phyloP scores from a whole-genome alignment of 1,140 invertebrate species.

The Epicauta chinensis region DNA sequence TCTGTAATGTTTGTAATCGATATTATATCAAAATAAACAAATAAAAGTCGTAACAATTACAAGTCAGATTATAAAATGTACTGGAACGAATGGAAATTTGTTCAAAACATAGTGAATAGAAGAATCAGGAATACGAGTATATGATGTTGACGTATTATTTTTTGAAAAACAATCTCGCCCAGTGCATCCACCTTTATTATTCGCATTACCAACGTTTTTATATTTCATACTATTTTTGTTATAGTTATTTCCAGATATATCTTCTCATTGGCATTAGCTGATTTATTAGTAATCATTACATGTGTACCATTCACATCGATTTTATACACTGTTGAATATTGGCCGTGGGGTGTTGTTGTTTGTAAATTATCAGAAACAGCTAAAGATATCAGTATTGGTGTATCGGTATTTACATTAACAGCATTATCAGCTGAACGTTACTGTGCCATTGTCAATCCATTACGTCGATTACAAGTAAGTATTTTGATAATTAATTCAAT shows the following conservation, averaged over 20 bases:
- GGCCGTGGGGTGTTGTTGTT: constrained; percentile 76
- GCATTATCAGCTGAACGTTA: constrained; percentile 86
- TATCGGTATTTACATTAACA: constrained; percentile 89
- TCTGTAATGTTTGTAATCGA: too few species aligned
- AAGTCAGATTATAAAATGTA: too few species aligned
- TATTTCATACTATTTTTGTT: background rate
- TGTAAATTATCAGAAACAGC: constrained; percentile 85
- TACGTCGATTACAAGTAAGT: constrained; percentile 57
- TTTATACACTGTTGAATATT: constrained; percentile 79
- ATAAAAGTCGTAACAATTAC: too few species aligned
- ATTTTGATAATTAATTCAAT: background rate
- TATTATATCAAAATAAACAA: too few species aligned
- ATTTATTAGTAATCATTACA: constrained; percentile 73
- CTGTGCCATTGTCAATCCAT: constrained; percentile 83
- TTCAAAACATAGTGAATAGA: too few species aligned
- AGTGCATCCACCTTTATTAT: too few species aligned
- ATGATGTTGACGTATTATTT: too few species aligned
- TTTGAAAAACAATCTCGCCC: background rate
- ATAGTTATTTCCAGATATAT: constrained; percentile 53
- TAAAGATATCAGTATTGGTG: constrained; percentile 90
- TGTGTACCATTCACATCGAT: constrained; percentile 84
- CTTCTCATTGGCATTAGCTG: constrained; percentile 64
- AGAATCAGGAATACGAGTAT: too few species aligned
- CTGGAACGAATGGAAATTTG: too few species aligned
- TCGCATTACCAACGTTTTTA: too few species aligned